Evolutionary conservation across 2,797 vertebrate species (phyloP).

Genomic region (Rhabdomys pumilio): DNA sequence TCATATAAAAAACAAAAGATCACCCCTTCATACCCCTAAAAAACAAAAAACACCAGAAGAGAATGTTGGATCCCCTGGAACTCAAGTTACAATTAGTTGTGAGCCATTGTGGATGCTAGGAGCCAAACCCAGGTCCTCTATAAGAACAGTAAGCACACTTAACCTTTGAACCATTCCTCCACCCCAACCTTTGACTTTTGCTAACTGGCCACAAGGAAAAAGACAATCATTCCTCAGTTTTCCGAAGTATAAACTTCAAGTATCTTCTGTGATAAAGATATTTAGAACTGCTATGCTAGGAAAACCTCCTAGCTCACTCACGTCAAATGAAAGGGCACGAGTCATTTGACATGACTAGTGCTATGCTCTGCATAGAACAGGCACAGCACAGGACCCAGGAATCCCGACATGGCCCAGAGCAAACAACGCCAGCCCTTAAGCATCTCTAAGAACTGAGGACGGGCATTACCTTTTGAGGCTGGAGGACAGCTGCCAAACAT

Average conservation of each 20-base stretch:
- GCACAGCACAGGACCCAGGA: neutral
- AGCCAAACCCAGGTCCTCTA: neutral
- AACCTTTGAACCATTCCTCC: neutral
- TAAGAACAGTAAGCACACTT: neutral
- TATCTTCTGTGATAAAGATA: conserved; percentile 61
- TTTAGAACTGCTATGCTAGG: neutral
- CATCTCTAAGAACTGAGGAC: neutral
- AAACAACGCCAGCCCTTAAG: conserved; percentile 23
- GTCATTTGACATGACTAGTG: neutral
- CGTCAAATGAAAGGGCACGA: too few species aligned
- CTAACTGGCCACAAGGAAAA: conserved; percentile 53
- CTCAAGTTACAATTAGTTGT: neutral
- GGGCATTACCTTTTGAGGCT: conserved; percentile 95
- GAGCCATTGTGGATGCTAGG: neutral
- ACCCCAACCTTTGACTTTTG: conserved; percentile 26
- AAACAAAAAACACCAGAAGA: neutral
- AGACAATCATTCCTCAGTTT: conserved; percentile 39
- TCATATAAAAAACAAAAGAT: neutral
- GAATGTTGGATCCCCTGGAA: neutral
- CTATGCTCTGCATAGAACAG: neutral
- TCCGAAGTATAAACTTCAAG: conserved; percentile 34
- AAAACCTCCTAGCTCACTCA: conserved; percentile 9
- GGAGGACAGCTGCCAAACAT: conserved; percentile 97
- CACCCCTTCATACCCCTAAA: neutral
- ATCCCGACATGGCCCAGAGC: neutral